Percentiles rank a stretch among this genome's conserved stretches.
Evolutionary conservation across 2,797 vertebrate species (phyloP).

Genomic region (Catostomus latipinnis): DNA sequence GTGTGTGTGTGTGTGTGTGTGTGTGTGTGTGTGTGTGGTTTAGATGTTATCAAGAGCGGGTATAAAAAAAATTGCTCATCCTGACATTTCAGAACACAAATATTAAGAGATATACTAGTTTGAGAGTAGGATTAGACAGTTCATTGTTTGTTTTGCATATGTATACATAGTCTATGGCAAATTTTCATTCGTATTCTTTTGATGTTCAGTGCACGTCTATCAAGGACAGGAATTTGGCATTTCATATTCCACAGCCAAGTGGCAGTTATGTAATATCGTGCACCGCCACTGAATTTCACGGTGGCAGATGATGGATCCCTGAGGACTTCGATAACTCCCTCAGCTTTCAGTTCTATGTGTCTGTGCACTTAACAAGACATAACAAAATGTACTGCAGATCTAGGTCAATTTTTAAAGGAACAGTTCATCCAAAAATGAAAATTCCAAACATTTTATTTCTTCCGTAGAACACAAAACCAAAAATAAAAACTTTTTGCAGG

Average conservation of each 20-base stretch:
- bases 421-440: no score
- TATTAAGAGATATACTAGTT: not conserved
- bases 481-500: no score
- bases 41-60: not conserved
- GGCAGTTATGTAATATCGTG: slow-evolving; percentile 36
- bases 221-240: slow-evolving; percentile 23
- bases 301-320: slow-evolving; percentile 43
- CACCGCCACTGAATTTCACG: slow-evolving; percentile 42
- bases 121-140: not conserved
- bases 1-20: no score
- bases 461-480: no score
- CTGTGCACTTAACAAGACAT: slow-evolving; percentile 48
- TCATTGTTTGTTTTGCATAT: not conserved
- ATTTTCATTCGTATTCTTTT: slow-evolving; percentile 18
- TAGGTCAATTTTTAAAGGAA: slow-evolving; percentile 37
- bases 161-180: not conserved
- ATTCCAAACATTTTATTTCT: no score
- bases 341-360: slow-evolving; percentile 42
- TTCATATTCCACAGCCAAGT: slow-evolving; percentile 20
- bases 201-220: slow-evolving; percentile 29
- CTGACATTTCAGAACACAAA: not conserved
- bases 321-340: slow-evolving; percentile 48
- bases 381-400: slow-evolving; percentile 44
- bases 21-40: not conserved
- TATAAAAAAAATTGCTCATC: not conserved